Percentiles rank a stretch among this genome's conserved stretches.
phyloP scores from a whole-genome alignment of 1,140 invertebrate species.

The Ganaspis sp. region DNA sequence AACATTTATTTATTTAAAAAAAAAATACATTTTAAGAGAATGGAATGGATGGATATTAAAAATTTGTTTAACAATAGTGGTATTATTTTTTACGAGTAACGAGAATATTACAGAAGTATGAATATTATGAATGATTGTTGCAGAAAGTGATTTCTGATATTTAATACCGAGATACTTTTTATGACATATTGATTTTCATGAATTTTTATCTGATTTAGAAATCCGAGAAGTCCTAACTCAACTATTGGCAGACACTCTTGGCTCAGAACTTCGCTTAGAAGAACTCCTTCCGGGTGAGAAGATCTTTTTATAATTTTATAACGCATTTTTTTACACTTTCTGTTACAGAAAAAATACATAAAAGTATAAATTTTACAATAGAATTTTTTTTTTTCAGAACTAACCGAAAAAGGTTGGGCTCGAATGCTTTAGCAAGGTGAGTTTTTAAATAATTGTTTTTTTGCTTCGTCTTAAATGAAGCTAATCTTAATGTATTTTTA shows the following conservation, averaged over 20 bases:
- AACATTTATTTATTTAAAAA: too few species aligned
- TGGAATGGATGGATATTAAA: too few species aligned
- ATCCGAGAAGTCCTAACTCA: conserved; percentile 69
- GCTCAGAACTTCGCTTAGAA: conserved; percentile 84
- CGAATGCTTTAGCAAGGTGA: conserved; percentile 91
- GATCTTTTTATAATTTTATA: neutral
- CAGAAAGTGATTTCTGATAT: neutral
- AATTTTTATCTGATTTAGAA: conserved; percentile 55
- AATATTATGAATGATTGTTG: neutral
- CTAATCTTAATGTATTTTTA: too few species aligned
- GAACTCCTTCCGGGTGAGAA: conserved; percentile 83
- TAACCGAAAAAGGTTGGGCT: conserved; percentile 85
- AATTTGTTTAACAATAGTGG: too few species aligned
- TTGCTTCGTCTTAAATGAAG: too few species aligned
- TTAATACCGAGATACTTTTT: neutral
- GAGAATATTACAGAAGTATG: neutral
- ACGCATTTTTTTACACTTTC: too few species aligned
- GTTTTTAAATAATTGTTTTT: conserved; percentile 46
- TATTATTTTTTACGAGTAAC: too few species aligned
- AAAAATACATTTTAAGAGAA: too few species aligned
- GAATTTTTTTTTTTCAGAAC: conserved; percentile 80
- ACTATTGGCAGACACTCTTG: conserved; percentile 84
- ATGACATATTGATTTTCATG: conserved; percentile 12
- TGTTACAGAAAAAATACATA: too few species aligned
- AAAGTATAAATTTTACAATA: neutral